A percentile compares a stretch with the other conserved stretches of the same genome.
Conservation (phyloP, 1,140 invertebrate genomes). For the Anadara kagoshimensis region DNA sequence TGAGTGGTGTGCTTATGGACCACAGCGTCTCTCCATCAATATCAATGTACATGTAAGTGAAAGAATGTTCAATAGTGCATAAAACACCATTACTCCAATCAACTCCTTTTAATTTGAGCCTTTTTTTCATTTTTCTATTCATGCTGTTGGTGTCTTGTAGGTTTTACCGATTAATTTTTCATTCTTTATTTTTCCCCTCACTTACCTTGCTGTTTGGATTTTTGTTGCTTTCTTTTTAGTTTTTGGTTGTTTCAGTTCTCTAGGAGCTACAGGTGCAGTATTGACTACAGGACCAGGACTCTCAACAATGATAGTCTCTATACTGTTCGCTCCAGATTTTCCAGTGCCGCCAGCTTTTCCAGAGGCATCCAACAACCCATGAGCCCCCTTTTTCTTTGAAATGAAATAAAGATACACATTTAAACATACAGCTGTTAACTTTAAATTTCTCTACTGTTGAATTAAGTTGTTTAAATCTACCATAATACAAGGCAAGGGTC, state of each 20-base stretch:
- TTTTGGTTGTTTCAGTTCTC: constrained; percentile 27
- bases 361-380: constrained; percentile 30
- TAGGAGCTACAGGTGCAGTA: constrained; percentile 52
- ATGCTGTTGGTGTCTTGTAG: too few species aligned
- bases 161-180: too few species aligned
- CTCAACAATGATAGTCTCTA: constrained; percentile 60
- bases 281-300: constrained; percentile 67
- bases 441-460: background rate
- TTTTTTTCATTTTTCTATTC: too few species aligned
- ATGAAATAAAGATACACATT: background rate
- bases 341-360: constrained; percentile 25
- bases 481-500: background rate
- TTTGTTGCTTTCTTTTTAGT: constrained; percentile 29
- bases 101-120: too few species aligned
- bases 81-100: too few species aligned
- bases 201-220: too few species aligned
- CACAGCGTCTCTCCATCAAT: too few species aligned
- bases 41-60: too few species aligned
- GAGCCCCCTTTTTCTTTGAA: constrained; percentile 42
- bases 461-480: background rate
- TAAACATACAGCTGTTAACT: background rate
- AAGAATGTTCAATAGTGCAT: too few species aligned
- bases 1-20: too few species aligned
- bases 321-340: constrained; percentile 10
- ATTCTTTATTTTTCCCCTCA: too few species aligned